Conservation (phyloP, 2,113 vertebrate genomes). For the Vombatus ursinus region DNA sequence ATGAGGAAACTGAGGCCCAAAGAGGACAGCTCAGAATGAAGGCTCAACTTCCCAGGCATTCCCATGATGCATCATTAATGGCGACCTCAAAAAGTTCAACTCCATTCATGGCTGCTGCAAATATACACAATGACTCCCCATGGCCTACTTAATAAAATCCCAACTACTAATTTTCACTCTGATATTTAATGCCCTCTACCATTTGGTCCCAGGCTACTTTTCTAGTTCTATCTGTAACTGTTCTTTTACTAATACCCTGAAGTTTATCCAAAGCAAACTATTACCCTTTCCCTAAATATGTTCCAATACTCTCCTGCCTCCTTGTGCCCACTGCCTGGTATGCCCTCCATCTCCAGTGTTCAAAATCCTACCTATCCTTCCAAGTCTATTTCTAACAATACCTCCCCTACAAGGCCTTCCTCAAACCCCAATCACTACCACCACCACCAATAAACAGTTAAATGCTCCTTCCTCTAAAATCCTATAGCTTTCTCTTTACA, state of each 20-base stretch:
- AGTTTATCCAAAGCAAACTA: neutral
- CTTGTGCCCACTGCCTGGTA: neutral
- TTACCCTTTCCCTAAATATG: neutral
- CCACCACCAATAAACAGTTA: neutral
- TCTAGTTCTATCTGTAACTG: neutral
- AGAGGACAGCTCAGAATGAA: neutral
- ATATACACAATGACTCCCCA: neutral
- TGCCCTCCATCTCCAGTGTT: slow-evolving; percentile 11
- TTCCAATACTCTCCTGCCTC: neutral
- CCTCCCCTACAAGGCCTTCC: neutral
- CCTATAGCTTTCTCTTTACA: neutral
- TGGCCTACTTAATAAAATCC: neutral
- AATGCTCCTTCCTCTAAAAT: neutral
- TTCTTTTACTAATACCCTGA: neutral
- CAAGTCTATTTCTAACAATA: neutral
- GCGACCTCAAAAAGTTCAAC: neutral
- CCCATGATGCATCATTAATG: neutral
- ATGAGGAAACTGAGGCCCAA: neutral
- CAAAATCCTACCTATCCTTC: slow-evolving; percentile 30
- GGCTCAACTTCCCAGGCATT: accelerated
- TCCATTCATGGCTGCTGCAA: neutral
- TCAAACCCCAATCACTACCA: neutral
- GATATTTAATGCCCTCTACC: neutral
- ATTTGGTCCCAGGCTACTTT: neutral
- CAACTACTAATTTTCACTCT: neutral